Base-by-base conservation (phyloP, 2,113 vertebrate genomes). In the Cacatua alba region DNA sequence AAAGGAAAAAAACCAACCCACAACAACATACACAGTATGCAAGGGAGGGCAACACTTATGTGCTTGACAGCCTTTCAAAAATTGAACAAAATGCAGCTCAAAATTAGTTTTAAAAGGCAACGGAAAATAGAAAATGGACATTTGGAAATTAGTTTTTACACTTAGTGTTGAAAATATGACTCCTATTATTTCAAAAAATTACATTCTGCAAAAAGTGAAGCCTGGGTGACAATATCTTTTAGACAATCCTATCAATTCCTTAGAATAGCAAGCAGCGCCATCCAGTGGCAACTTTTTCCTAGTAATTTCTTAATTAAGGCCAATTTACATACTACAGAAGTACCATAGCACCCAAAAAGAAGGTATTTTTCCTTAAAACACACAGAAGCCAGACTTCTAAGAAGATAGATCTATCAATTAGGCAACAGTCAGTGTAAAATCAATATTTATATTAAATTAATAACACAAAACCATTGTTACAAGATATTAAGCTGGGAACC, bases 241-340 rank as follows among this genome's bases (percentile, higher is more conserved):
- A 75, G 31, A 70, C 13, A 70, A 24, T 23, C 37, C 10, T 75
- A 44, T 14, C 2, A 1, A 84, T 20, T 18, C n/a, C 33, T 94
- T 96, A 79, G 65, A 90, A 88, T n/a, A 95, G 93, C 71, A 87
- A 94, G 92, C 92, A 97, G 95, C 95, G 88, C 92, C 95, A 95
- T 86, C 97, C 90, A 95, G 96, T 96, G 96, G 93, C 33, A 86
- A 41, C 26, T 72, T 82, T 83, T 78, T 81, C 67, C 67, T 68
- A 37, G 31, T 35, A 35, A 29, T 13, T 43, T 91, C 28, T 79
- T 90, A 76, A 92, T 92, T 91, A 81, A 90, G 52, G 46, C 21
- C 2, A 46, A n/a, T 75, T 67, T 82, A 25, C 23, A 51, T 55
- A 46, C 12, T 82, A 18, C 48, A 78, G 26, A 83, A 86, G 43